Evolutionary conservation across 1,140 invertebrate species (phyloP), one percentile per base, ranked within the genome.

Genomic region (Parasteatoda tepidariorum): DNA sequence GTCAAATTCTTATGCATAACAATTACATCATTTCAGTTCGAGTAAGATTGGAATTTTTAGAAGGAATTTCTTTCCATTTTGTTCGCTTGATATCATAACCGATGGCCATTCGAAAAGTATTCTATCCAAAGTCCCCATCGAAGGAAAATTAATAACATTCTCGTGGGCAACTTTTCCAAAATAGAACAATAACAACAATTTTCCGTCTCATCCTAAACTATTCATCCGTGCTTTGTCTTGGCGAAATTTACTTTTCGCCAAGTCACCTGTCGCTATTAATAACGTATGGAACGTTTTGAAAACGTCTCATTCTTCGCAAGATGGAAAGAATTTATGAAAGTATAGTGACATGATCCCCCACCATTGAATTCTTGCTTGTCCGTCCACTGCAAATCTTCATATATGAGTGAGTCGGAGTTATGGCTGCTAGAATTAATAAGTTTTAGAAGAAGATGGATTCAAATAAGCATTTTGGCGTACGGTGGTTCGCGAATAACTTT

Each of bases 381-480:
- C n/a, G 26, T 15, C 11, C 3, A 28, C 26, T n/a, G 61, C 7
- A 59, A 59, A 22, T 31, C 34, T 78, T 66, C 74, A 78, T 78
- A 78, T 78, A 31, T 66, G 74, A 61, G n/a, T 78, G 61, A 78
- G 18, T 34, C 55, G 38, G 34, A 78, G 74, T 66, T 78, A 78
- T 78, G 74, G 74, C 62, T 66, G 61, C 66, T 34, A 22, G 74
- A 78, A 78, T 78, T 78, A 78, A 78, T 78, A 78, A 78, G 59
- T 31, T 78, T 54, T 73, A 48, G 70, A 73, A 73, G 70, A 73
- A 73, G n/a, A 68, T 22, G n/a, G 33, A 18, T 18, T 48, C 38
- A 48, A 48, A 48, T 48, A 41, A 24, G 61, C n/a, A 18, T 48
- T 18, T 33, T 1, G 68, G 59, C 34, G 26, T 31, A 62, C 30